Evolutionary conservation across 2,888 invertebrate species (phyloP).

Genomic region (Lasioglossum villosulum): DNA sequence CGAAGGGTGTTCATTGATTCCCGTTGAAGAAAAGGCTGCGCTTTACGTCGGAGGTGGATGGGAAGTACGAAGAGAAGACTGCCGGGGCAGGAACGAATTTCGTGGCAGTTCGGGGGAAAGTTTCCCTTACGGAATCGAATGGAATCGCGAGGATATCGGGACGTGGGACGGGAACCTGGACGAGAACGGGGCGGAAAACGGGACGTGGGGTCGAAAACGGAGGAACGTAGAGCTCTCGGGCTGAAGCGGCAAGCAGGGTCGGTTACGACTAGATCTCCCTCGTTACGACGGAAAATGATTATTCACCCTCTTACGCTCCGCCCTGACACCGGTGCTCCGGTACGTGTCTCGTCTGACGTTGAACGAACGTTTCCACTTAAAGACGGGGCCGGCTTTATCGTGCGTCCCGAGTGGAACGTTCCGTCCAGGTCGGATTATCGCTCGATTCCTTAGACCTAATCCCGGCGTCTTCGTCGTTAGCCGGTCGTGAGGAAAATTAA

Average conservation of each 20-base stretch:
- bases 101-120: too few relatives aligned
- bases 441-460: conserved; percentile 65
- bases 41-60: not conserved
- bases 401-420: conserved; percentile 57
- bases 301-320: conserved; percentile 74
- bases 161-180: not conserved
- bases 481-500: conserved; percentile 47
- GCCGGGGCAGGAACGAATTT: not conserved
- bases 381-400: conserved; percentile 71
- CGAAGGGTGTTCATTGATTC: conserved; percentile 5
- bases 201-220: not conserved
- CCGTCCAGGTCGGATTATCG: conserved; percentile 65
- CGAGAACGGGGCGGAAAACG: not conserved
- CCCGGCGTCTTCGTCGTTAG: conserved; percentile 48
- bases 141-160: not conserved
- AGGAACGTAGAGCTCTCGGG: conserved; percentile 31
- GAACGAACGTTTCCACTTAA: conserved; percentile 79
- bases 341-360: conserved; percentile 75
- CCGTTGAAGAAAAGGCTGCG: not conserved
- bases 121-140: not conserved
- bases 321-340: conserved; percentile 41
- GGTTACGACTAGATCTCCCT: conserved; percentile 77
- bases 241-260: conserved; percentile 69
- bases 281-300: conserved; percentile 80
- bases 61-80: not conserved